Percentiles rank a stretch among this genome's conserved stretches.
phyloP scores from a whole-genome alignment of 2,888 invertebrate genomes.

The Synergus itoensis region DNA sequence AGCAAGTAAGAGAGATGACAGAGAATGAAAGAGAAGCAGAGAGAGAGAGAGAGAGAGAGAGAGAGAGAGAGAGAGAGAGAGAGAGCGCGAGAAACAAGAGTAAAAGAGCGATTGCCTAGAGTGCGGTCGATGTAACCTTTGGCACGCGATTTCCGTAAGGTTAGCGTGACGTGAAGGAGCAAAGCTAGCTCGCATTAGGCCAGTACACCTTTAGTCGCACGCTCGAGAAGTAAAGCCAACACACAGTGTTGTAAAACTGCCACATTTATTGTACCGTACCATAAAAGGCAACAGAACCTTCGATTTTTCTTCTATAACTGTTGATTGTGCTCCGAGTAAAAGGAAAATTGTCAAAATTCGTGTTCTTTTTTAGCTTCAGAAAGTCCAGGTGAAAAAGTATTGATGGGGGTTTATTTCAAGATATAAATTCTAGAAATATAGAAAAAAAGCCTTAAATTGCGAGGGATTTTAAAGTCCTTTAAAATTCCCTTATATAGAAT shows the following conservation, averaged over 20 bases:
- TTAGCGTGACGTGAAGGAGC: conserved; percentile 60
- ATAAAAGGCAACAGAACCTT: conserved; percentile 42
- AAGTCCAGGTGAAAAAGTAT: background rate
- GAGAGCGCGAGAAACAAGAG: conserved; percentile 42
- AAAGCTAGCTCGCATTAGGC: conserved; percentile 48
- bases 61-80: conserved; percentile 45
- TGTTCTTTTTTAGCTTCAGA: background rate
- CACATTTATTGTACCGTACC: conserved; percentile 58
- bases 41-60: conserved; percentile 30
- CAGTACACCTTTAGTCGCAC: conserved; percentile 36
- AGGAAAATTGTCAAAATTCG: background rate
- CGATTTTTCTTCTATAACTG: conserved; percentile 6
- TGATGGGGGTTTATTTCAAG: background rate
- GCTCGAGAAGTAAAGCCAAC: conserved; percentile 50
- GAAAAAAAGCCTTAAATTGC: too few species aligned
- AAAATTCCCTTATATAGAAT: background rate
- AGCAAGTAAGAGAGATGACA: conserved; percentile 43
- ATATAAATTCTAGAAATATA: too few species aligned
- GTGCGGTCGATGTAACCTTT: conserved; percentile 71
- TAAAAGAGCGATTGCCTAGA: conserved; percentile 44
- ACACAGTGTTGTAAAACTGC: conserved; percentile 60
- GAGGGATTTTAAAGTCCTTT: too few species aligned
- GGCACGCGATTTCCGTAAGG: conserved; percentile 70
- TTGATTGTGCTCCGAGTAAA: conserved; percentile 2
- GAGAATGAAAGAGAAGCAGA: conserved; percentile 43